Evolutionary conservation across 2,797 vertebrate genomes (phyloP).

Genomic region (Thaleichthys pacificus): DNA sequence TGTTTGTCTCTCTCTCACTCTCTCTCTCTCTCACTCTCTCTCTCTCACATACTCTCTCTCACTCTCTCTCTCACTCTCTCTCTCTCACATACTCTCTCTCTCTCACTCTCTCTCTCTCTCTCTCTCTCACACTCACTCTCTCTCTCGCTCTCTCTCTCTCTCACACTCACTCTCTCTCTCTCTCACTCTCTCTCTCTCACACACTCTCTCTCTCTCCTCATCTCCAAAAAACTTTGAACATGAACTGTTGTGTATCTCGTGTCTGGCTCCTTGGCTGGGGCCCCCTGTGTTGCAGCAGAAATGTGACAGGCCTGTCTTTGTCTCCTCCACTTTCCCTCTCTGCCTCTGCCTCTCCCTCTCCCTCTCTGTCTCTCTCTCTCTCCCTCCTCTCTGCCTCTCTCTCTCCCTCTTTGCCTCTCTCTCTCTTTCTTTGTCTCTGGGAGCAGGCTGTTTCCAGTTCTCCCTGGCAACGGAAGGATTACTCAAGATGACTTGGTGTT

Average conservation of each 20-base stretch:
- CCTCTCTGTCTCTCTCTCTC: slow-evolving; percentile 1
- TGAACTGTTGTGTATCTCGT: slow-evolving; percentile 10
- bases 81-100: too few species aligned
- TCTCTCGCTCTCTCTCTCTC: too few species aligned
- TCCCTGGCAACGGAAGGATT: slow-evolving; percentile 89
- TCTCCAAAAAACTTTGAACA: slow-evolving; percentile 5
- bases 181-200: too few species aligned
- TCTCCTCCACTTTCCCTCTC: background rate
- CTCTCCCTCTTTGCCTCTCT: background rate
- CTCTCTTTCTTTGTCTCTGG: slow-evolving; percentile 28
- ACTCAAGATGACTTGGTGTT: slow-evolving; percentile 88
- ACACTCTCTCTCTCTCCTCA: slow-evolving; percentile 1
- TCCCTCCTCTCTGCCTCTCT: background rate
- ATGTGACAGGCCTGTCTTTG: background rate
- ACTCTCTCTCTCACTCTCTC: too few species aligned
- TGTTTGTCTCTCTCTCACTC: background rate
- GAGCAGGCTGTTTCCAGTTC: slow-evolving; percentile 88
- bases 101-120: too few species aligned
- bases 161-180: too few species aligned
- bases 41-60: too few species aligned
- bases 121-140: too few species aligned
- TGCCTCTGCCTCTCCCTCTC: slow-evolving; percentile 8
- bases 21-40: too few species aligned
- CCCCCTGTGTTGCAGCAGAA: background rate
- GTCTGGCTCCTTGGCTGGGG: too few species aligned